phyloP scores from a whole-genome alignment of 2,113 vertebrate genomes.

The Shinisaurus crocodilurus region DNA sequence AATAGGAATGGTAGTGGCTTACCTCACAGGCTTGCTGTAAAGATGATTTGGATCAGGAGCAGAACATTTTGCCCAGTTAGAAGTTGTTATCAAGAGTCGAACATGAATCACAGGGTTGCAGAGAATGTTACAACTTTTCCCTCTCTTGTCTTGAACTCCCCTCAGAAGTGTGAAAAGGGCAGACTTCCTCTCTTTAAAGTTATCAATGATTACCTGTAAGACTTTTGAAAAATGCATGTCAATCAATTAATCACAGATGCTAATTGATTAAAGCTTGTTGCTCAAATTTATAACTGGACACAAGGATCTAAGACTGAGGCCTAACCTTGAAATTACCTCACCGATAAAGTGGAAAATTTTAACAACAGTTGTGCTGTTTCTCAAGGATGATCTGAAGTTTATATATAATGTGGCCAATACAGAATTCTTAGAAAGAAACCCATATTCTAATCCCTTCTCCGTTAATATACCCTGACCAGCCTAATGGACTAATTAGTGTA shows the following conservation, averaged over 20 bases:
- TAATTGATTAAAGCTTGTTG: constrained; percentile 2
- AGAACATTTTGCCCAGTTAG: background rate
- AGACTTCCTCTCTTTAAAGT: background rate
- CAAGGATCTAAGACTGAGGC: background rate
- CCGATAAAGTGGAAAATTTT: background rate
- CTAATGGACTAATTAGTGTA: too few species aligned
- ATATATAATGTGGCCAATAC: background rate
- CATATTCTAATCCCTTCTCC: background rate
- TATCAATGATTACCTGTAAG: background rate
- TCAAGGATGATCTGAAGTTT: constrained; percentile 1
- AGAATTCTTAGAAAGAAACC: background rate
- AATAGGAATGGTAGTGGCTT: background rate
- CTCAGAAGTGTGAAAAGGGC: background rate
- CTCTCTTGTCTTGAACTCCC: background rate
- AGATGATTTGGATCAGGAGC: too few species aligned
- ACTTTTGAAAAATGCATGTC: background rate
- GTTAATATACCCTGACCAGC: background rate
- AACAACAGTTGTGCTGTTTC: background rate
- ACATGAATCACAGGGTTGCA: background rate
- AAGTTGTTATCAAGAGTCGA: background rate
- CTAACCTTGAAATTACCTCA: background rate
- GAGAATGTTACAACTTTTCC: background rate
- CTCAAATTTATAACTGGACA: constrained; percentile 1
- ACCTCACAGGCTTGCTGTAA: background rate
- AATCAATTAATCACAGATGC: constrained; percentile 6